These are phyloP conservation scores for Polylopha cassiicola DNA, from an alignment of 2,888 invertebrate species.

Conservation along the genomic window DNA sequence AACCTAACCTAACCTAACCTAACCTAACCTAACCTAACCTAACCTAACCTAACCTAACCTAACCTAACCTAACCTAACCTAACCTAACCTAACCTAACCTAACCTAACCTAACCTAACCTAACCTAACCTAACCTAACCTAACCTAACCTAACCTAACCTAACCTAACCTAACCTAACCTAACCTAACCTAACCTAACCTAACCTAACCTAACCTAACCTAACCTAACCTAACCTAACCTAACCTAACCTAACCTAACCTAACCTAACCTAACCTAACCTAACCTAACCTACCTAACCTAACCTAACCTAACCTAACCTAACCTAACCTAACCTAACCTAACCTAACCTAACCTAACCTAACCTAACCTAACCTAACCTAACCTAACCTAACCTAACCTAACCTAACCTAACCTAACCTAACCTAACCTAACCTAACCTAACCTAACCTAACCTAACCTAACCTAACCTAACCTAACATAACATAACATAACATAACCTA, in stretches of 20 bases:
- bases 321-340: slow-evolving; percentile 24
- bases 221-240: slow-evolving; percentile 21
- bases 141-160: slow-evolving; percentile 16
- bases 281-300: slow-evolving; percentile 19
- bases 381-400: slow-evolving; percentile 21
- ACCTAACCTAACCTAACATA: slow-evolving; percentile 7
- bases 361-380: slow-evolving; percentile 21
- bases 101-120: slow-evolving; percentile 20
- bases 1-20: slow-evolving; percentile 25
- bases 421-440: slow-evolving; percentile 14
- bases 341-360: slow-evolving; percentile 22
- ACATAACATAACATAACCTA: slow-evolving; percentile 3
- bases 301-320: slow-evolving; percentile 24
- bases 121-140: slow-evolving; percentile 19
- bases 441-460: background rate
- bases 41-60: slow-evolving; percentile 22
- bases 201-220: slow-evolving; percentile 22
- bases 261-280: slow-evolving; percentile 16
- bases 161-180: slow-evolving; percentile 20
- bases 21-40: slow-evolving; percentile 21
- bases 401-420: slow-evolving; percentile 19
- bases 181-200: slow-evolving; percentile 23
- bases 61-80: slow-evolving; percentile 24
- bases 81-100: slow-evolving; percentile 22
- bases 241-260: slow-evolving; percentile 19